Base-by-base conservation (phyloP, 2,113 vertebrate species). In the Cathartes aura region DNA sequence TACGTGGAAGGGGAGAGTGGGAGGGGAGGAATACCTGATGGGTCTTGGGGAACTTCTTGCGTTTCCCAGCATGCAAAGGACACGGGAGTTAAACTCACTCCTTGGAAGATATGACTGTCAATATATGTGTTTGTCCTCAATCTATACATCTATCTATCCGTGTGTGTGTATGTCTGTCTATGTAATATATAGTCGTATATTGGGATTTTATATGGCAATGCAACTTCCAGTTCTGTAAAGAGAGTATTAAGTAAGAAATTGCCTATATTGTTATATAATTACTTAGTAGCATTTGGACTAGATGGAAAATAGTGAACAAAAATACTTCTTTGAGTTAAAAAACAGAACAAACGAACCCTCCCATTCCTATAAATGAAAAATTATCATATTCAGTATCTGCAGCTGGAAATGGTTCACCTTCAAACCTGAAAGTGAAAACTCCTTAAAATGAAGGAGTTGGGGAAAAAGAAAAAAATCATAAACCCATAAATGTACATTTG, bases 131-230 rank as follows among this genome's bases (percentile, higher is more conserved):
- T 89, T 62, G 22, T 90, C 38, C 11, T 87, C 20, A 32, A 6
- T 53, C 27, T 30, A 32, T 70, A 7, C 5, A 9, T 47, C 7
- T 32, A 0, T 72, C 7, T 45, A 2, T 36, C 1, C 58, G 2
- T 63, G 3, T 36, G 15, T 83, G 4, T 7, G 2, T 84, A 4
- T 79, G 47, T n/a, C 17, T 43, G 18, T 53, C 32, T 40, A 0
- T 52, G 19, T 47, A 67, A n/a, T 68, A 15, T 6, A 20, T 21
- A 58, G 23, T 67, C n/a, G 36, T 19, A 24, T 55, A 47, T 6
- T 87, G 48, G 30, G 12, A 38, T 78, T 50, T 87, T 67, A n/a
- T 53, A 21, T 30, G 23, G 24, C 27, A 64, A 3, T 66, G 56
- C 23, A 79, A 24, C 27, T 68, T 82, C 29, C 48, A 53, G 30